Evolutionary conservation across 2,888 invertebrate genomes (phyloP), one percentile per base, ranked within the genome.

Genomic region (Erebia palarica): DNA sequence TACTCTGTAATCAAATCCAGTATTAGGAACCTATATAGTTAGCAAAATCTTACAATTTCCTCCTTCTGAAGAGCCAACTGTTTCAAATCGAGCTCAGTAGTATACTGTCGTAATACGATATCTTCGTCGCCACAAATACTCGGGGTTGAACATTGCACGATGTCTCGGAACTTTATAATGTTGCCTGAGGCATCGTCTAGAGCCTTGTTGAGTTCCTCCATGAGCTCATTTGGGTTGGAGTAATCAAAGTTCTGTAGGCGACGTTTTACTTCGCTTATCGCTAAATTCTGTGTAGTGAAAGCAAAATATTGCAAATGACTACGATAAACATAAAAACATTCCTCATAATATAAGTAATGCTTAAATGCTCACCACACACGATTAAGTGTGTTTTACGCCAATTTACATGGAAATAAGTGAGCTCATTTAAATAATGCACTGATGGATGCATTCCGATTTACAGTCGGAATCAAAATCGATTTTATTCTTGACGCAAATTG

Each of bases 31-130:
- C 16, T n/a, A 16, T 44, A n/a, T 16, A 51, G n/a, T n/a, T 11
- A 55, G 18, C 55, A 55, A 18, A 16, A 44, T 60, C 83, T 84
- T 77, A 90, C 91, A 59, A 89, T 83, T 78, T 89, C 89, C 44
- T 89, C 86, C 64, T 78, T 89, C 70, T 89, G 89, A 49, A 91
- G 76, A 3, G 77, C 74, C 42, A 84, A 53, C 64, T 87, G 88
- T 72, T 87, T 89, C 13, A 75, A 75, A 72, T 91, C 91, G 47
- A 91, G 78, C 11, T 89, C 88, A 0, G 88, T 89, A 18, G 68
- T 78, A 61, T 79, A 84, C 36, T 79, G 79, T 0, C 75, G 75
- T 14, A 73, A 11, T 1, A 4, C 68, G 0, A 75, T 68, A 7
- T 78, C 78, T 10, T 80, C 81, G 3, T 47, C n/a, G 51, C 65